Evolutionary conservation across 2,797 vertebrate genomes (phyloP).

Genomic region (Benthosema pterotum): DNA sequence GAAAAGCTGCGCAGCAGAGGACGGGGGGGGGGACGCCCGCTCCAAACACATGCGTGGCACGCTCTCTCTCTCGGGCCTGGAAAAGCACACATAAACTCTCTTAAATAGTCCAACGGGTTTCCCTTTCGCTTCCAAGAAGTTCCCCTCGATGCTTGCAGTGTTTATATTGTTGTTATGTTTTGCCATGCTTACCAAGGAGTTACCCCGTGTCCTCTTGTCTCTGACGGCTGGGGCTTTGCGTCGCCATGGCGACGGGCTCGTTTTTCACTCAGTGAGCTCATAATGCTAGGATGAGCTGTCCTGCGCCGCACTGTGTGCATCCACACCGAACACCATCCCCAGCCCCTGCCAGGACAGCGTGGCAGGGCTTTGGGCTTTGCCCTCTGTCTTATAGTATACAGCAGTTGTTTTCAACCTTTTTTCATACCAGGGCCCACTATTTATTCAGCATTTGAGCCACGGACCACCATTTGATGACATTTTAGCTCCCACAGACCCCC

Average conservation of each 20-base stretch:
- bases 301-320: slow-evolving; percentile 9
- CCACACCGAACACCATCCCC: slow-evolving; percentile 5
- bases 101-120: slow-evolving; percentile 10
- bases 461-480: too few relatives aligned
- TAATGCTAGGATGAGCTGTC: slow-evolving; percentile 32
- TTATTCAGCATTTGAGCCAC: too few relatives aligned
- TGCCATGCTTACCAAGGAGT: slow-evolving; percentile 74
- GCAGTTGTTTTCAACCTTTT: too few relatives aligned
- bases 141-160: slow-evolving; percentile 1
- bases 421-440: too few relatives aligned
- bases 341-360: slow-evolving; percentile 20
- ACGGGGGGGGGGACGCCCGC: not conserved
- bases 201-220: slow-evolving; percentile 78
- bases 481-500: too few relatives aligned
- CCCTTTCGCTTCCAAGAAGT: not conserved
- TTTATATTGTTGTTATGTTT: slow-evolving; percentile 19
- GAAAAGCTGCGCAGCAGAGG: not conserved
- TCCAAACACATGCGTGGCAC: not conserved
- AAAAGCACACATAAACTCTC: not conserved
- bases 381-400: too few relatives aligned
- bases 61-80: slow-evolving; percentile 9
- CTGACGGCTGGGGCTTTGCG: slow-evolving; percentile 80
- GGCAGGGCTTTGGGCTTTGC: slow-evolving; percentile 13
- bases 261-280: not conserved
- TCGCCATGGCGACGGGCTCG: slow-evolving; percentile 79